phyloP scores from a whole-genome alignment of 2,888 invertebrate species.

The Spicauda simplicius region DNA sequence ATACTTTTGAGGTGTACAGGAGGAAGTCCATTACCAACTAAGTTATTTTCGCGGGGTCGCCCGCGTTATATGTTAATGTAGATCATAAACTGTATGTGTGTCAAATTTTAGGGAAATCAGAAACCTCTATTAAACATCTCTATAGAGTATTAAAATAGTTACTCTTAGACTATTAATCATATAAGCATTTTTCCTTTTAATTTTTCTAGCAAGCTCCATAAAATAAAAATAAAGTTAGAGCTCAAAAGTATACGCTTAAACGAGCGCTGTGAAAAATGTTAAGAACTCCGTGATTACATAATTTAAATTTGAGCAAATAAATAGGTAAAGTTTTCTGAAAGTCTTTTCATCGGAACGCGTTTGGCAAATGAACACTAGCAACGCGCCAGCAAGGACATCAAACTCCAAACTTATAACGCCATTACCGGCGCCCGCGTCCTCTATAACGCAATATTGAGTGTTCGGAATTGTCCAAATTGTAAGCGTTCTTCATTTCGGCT shows the following conservation, averaged over 20 bases:
- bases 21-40: too few species aligned
- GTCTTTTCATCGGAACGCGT: conserved; percentile 30
- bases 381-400: conserved; percentile 30
- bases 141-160: too few species aligned
- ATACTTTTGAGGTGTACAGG: too few species aligned
- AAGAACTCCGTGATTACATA: conserved; percentile 9
- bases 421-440: conserved; percentile 31
- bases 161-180: too few species aligned
- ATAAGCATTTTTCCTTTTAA: too few species aligned
- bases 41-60: too few species aligned
- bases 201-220: too few species aligned
- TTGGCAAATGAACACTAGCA: conserved; percentile 34
- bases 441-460: conserved; percentile 34
- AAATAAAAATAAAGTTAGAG: too few species aligned
- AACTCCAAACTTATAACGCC: conserved; percentile 34
- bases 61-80: too few species aligned
- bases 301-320: conserved; percentile 27
- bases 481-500: conserved; percentile 62
- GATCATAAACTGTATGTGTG: too few species aligned
- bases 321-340: conserved; percentile 31
- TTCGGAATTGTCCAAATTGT: conserved; percentile 43
- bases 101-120: too few species aligned
- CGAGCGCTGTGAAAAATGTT: conserved; percentile 1
- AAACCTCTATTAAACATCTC: too few species aligned
- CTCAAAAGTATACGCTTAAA: neutral